Percentiles rank a stretch among this genome's conserved stretches.
Conservation (phyloP, 2,113 vertebrate species). For the Otolemur garnettii region DNA sequence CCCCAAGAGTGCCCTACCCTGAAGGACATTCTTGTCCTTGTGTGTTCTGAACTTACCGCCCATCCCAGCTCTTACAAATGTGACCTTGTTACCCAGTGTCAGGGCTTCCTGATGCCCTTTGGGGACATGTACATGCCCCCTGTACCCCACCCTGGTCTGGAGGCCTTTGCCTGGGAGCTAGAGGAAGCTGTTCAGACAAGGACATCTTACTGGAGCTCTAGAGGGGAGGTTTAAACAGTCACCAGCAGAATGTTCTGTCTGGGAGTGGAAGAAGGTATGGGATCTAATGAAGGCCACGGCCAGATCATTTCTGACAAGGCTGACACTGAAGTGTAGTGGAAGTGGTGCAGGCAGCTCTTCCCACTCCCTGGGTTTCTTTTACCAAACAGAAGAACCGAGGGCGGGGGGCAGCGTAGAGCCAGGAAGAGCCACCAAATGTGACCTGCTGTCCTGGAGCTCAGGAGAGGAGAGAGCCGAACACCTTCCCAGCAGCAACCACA, state of each 20-base stretch:
- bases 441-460: not conserved
- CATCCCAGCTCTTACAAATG: not conserved
- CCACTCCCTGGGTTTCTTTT: not conserved
- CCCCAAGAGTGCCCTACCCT: fast-evolving
- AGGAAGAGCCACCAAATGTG: no score
- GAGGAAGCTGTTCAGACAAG: not conserved
- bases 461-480: not conserved
- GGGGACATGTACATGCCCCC: fast-evolving
- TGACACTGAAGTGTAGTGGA: not conserved
- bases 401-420: not conserved
- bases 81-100: fast-evolving
- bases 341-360: fast-evolving
- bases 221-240: not conserved
- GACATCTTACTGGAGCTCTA: not conserved
- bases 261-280: not conserved
- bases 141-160: fast-evolving
- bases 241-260: fast-evolving
- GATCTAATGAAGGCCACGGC: not conserved
- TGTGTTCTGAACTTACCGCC: no score
- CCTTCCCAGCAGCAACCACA: fast-evolving
- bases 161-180: not conserved
- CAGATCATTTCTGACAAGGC: not conserved
- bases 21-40: not conserved
- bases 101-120: not conserved
- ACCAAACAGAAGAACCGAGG: fast-evolving